phyloP scores from a whole-genome alignment of 2,888 invertebrate species.

The Linnaemya vulpina region DNA sequence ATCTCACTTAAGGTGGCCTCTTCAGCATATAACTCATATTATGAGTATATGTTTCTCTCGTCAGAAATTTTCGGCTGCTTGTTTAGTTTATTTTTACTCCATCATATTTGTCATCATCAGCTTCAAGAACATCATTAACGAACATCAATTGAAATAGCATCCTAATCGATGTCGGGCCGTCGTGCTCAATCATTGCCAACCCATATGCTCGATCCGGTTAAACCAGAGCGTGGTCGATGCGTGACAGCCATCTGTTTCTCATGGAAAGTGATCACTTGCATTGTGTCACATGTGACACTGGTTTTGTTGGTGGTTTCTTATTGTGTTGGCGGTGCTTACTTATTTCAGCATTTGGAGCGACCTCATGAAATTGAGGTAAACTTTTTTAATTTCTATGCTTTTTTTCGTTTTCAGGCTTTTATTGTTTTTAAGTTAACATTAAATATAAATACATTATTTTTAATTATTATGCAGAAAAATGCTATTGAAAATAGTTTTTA shows the following conservation, averaged over 20 bases:
- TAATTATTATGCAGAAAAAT: too few species aligned
- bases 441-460: too few species aligned
- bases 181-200: constrained; percentile 81
- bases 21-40: not conserved
- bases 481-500: too few species aligned
- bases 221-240: constrained; percentile 80
- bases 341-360: constrained; percentile 91
- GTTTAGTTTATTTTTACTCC: constrained; percentile 12
- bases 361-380: constrained; percentile 88
- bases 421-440: too few species aligned
- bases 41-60: not conserved
- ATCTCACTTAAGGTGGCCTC: not conserved
- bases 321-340: constrained; percentile 93
- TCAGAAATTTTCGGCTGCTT: constrained; percentile 1
- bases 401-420: not conserved
- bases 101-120: constrained; percentile 11
- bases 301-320: constrained; percentile 94
- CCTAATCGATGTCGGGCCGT: constrained; percentile 78
- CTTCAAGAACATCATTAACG: constrained; percentile 19
- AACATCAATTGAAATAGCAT: not conserved
- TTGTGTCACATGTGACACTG: constrained; percentile 94
- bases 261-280: constrained; percentile 91
- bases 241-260: constrained; percentile 83
- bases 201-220: constrained; percentile 78
- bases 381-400: constrained; percentile 3